Evolutionary conservation across 2,888 invertebrate species (phyloP).

Genomic region (Scrobipalpa atriplicella): DNA sequence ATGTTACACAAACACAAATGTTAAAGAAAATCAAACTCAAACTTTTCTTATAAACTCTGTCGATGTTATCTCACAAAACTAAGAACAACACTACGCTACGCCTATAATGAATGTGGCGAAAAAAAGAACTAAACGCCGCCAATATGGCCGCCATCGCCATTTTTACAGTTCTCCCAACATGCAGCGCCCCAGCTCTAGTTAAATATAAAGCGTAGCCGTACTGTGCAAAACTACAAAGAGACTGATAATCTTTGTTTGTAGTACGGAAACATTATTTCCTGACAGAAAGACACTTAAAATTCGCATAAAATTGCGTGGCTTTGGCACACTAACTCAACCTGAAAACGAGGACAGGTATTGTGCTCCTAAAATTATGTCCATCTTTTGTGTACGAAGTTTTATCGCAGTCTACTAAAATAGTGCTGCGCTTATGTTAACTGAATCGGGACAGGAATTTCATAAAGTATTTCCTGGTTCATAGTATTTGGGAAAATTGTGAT

Average conservation of each 20-base stretch:
- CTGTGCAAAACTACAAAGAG: background rate
- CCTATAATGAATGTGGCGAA: too few species aligned
- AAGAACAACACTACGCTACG: too few species aligned
- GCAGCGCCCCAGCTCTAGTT: too few species aligned
- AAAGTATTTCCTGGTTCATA: too few species aligned
- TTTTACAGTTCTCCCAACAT: too few species aligned
- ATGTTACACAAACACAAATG: too few species aligned
- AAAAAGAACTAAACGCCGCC: too few species aligned
- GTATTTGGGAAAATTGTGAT: too few species aligned
- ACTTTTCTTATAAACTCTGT: too few species aligned
- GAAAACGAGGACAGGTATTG: constrained; percentile 20
- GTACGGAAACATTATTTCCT: background rate
- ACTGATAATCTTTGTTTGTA: background rate
- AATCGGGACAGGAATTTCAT: background rate
- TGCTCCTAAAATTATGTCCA: constrained; percentile 27
- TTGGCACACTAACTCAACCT: constrained; percentile 12
- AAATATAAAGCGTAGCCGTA: background rate
- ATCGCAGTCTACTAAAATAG: constrained; percentile 8
- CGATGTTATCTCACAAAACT: too few species aligned
- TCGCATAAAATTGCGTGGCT: constrained; percentile 15
- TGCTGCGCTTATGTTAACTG: background rate
- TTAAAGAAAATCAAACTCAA: too few species aligned
- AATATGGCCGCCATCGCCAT: too few species aligned
- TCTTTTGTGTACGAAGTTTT: constrained; percentile 15
- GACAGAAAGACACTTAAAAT: constrained; percentile 9